phyloP scores from a whole-genome alignment of 1,140 invertebrate genomes.

The Lepidurus apus region DNA sequence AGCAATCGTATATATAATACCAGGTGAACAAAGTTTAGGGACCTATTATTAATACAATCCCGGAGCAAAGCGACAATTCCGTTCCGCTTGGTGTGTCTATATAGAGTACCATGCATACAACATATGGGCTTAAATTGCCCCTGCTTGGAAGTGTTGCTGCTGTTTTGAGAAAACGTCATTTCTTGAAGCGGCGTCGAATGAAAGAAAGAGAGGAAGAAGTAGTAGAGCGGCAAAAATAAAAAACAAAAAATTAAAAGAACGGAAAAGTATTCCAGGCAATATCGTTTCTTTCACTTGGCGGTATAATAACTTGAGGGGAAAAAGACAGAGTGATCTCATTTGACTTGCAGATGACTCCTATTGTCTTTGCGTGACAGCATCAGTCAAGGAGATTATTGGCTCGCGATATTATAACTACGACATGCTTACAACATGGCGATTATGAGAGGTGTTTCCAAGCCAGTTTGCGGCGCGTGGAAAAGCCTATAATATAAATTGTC shows the following conservation, averaged over 20 bases:
- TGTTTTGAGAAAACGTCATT: background rate
- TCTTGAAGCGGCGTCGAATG: background rate
- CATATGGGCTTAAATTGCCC: background rate
- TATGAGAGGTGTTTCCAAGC: background rate
- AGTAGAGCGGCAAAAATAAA: background rate
- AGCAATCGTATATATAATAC: background rate
- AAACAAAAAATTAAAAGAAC: background rate
- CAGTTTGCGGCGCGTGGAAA: background rate
- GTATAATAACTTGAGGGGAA: background rate
- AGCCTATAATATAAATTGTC: slow-evolving; percentile 1
- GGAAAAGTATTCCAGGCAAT: background rate
- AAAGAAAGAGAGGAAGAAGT: too few species aligned
- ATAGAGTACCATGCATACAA: background rate
- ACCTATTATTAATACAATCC: background rate
- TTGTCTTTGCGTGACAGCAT: background rate
- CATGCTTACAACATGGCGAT: background rate
- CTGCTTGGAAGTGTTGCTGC: background rate
- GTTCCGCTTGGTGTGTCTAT: background rate
- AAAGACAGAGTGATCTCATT: background rate
- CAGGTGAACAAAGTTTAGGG: background rate
- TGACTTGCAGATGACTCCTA: background rate
- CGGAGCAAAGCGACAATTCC: background rate
- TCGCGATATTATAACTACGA: background rate
- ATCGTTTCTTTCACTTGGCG: background rate
- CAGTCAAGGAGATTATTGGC: background rate